Evolutionary conservation across 2,113 vertebrate genomes (phyloP).

Genomic region (Nycticorax nycticorax): DNA sequence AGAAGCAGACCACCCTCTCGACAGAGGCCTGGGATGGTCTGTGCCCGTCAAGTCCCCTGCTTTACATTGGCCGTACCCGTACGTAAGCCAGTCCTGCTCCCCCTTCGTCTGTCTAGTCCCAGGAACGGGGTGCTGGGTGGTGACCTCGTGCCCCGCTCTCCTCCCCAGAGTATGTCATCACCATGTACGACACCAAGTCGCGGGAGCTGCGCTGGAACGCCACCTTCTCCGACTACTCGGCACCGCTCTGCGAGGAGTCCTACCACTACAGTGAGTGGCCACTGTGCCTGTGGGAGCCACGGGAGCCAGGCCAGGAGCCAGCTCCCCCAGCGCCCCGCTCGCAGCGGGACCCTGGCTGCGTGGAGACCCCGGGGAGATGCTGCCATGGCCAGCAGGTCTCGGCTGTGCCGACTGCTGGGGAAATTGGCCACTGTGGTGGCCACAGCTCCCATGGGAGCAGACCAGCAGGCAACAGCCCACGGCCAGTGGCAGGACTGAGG

Average conservation of each 20-base stretch:
- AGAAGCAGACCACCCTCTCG: conserved; percentile 90
- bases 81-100: conserved; percentile 72
- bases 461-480: neutral
- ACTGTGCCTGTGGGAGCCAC: fast-evolving
- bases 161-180: conserved; percentile 89
- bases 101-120: fast-evolving
- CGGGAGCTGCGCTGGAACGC: conserved; percentile 92
- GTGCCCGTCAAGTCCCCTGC: conserved; percentile 84
- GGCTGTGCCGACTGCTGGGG: neutral
- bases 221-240: conserved; percentile 92
- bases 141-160: neutral
- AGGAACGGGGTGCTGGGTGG: fast-evolving
- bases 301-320: neutral
- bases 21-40: conserved; percentile 85
- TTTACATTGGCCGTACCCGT: conserved; percentile 96
- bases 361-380: neutral
- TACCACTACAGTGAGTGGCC: conserved; percentile 84
- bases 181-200: conserved; percentile 92
- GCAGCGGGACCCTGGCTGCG: neutral
- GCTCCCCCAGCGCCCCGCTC: fast-evolving
- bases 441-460: neutral
- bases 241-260: conserved; percentile 78
- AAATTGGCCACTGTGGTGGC: fast-evolving
- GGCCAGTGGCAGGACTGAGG: fast-evolving
- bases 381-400: fast-evolving